phyloP scores from a whole-genome alignment of 2,113 vertebrate species.

The Phylloscopus trochiloides region DNA sequence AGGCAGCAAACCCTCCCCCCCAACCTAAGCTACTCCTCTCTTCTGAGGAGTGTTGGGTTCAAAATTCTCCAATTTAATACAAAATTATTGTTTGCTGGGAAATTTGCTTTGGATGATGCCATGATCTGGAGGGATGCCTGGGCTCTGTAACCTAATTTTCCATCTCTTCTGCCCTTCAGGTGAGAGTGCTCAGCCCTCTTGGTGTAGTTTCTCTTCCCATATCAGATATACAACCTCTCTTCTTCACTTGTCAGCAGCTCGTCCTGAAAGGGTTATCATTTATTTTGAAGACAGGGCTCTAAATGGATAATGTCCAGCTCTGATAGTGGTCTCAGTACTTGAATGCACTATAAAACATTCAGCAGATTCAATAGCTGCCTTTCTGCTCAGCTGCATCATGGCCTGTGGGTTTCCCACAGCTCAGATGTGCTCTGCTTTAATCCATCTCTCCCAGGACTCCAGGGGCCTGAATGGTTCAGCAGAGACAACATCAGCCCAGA shows the following conservation, averaged over 20 bases:
- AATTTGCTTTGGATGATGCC: neutral
- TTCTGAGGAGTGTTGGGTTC: neutral
- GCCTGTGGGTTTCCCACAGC: neutral
- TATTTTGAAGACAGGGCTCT: slow-evolving; percentile 16
- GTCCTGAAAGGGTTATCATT: neutral
- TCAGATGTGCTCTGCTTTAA: neutral
- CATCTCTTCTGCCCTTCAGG: neutral
- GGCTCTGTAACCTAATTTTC: neutral
- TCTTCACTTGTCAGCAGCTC: neutral
- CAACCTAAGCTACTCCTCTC: neutral
- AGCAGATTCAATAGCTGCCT: neutral
- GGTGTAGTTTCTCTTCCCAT: neutral
- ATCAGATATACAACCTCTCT: neutral
- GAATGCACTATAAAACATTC: slow-evolving; percentile 3
- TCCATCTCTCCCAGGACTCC: neutral
- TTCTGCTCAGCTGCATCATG: neutral
- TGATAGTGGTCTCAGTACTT: neutral
- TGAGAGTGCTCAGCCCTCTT: neutral
- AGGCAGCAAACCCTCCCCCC: no score
- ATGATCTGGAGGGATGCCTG: neutral
- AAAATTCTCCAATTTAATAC: neutral
- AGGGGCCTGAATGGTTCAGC: neutral
- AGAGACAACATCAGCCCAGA: neutral
- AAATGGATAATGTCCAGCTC: neutral
- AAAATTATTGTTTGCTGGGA: neutral